These are phyloP conservation scores for Aphrophora alni DNA, from an alignment of 2,888 invertebrate genomes.

Conservation along the genomic window DNA sequence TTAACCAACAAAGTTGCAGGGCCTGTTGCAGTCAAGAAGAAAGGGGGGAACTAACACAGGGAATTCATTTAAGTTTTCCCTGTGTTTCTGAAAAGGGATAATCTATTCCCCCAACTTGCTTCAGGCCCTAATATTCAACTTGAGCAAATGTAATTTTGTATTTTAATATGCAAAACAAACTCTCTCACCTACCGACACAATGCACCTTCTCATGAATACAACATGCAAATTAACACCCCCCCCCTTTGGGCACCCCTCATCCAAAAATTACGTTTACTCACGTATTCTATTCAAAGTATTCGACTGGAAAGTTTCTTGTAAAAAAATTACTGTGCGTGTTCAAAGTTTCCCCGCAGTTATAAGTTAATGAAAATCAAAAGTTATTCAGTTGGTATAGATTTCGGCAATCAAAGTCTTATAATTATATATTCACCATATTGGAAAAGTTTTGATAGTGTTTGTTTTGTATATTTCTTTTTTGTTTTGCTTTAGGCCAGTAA, in stretches of 20 bases:
- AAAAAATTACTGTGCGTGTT: neutral
- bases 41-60: neutral
- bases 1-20: neutral
- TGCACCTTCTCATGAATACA: neutral
- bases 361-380: neutral
- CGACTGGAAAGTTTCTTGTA: neutral
- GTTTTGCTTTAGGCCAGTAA: neutral
- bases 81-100: too few relatives aligned
- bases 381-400: neutral
- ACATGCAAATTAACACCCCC: neutral
- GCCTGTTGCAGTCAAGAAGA: neutral
- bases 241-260: neutral
- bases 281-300: too few relatives aligned
- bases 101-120: neutral
- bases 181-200: neutral
- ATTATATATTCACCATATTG: neutral
- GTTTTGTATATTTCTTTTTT: too few relatives aligned
- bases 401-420: neutral
- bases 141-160: neutral
- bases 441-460: conserved; percentile 6
- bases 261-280: neutral
- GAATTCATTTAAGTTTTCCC: neutral
- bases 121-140: neutral
- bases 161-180: neutral
- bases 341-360: neutral